Conservation (phyloP, 2,888 invertebrate species). For the Leptarthrus brevirostris region DNA sequence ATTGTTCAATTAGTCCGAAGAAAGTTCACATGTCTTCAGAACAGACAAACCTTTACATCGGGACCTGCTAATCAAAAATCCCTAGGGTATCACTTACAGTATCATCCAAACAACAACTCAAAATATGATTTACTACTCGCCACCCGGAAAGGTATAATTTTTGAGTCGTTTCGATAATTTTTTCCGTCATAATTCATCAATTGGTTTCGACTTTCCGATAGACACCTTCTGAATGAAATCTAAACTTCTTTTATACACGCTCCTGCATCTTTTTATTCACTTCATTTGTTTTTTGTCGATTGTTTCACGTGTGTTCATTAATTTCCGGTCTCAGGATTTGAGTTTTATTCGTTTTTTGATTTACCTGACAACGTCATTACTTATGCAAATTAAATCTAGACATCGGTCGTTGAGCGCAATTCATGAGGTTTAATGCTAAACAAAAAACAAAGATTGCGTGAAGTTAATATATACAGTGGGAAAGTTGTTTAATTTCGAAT, state of each 20-base stretch:
- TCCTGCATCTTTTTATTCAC: not conserved
- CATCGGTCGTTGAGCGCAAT: not conserved
- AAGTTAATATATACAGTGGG: not conserved
- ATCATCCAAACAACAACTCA: not conserved
- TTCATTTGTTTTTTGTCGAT: not conserved
- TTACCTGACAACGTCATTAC: constrained; percentile 24
- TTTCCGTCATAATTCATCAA: constrained; percentile 1
- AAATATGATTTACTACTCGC: not conserved
- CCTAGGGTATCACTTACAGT: no score
- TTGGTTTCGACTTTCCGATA: constrained; percentile 6
- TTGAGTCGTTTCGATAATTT: not conserved
- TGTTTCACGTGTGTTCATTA: not conserved
- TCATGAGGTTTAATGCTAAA: not conserved
- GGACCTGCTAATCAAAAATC: no score
- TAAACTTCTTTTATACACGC: not conserved
- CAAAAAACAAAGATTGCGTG: not conserved
- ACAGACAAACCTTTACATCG: no score
- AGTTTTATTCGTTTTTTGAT: constrained; percentile 7
- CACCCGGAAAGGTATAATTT: not conserved
- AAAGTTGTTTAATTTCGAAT: not conserved
- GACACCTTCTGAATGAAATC: not conserved
- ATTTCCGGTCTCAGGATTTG: constrained; percentile 9
- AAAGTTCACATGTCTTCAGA: no score
- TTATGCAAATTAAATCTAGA: constrained; percentile 29
- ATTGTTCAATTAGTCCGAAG: no score